phyloP scores from a whole-genome alignment of 2,888 invertebrate species.

The Amiota mariae region DNA sequence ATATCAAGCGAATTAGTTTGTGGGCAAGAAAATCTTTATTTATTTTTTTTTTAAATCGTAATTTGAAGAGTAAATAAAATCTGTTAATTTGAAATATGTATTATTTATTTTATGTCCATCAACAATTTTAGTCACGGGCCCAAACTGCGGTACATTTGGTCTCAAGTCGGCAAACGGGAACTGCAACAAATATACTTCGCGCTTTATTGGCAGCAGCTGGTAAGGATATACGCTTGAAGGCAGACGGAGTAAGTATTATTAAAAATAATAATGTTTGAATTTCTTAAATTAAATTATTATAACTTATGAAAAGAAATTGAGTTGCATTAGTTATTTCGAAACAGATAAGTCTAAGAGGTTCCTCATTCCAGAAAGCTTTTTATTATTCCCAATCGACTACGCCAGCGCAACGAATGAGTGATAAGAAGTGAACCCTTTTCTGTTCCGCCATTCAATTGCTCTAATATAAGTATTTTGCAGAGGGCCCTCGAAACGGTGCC shows the following conservation, averaged over 20 bases:
- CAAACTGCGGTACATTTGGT: constrained; percentile 97
- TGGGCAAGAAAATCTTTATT: constrained; percentile 28
- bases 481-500: constrained; percentile 62
- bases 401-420: background rate
- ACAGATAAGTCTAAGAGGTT: background rate
- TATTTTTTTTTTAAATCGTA: constrained; percentile 13
- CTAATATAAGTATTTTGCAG: constrained; percentile 41
- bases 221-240: constrained; percentile 89
- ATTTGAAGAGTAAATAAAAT: background rate
- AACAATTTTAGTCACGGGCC: constrained; percentile 82
- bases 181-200: constrained; percentile 91
- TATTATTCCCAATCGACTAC: no score
- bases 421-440: constrained; percentile 41
- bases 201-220: constrained; percentile 90
- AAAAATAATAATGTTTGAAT: background rate
- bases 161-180: constrained; percentile 92
- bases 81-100: constrained; percentile 11
- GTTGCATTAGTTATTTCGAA: background rate
- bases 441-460: background rate
- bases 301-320: background rate
- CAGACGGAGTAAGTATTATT: constrained; percentile 86
- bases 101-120: background rate
- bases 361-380: no score
- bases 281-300: background rate
- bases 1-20: constrained; percentile 59